These are phyloP conservation scores for Aphyosemion australe DNA, from an alignment of 2,113 vertebrate genomes.

Conservation along the genomic window DNA sequence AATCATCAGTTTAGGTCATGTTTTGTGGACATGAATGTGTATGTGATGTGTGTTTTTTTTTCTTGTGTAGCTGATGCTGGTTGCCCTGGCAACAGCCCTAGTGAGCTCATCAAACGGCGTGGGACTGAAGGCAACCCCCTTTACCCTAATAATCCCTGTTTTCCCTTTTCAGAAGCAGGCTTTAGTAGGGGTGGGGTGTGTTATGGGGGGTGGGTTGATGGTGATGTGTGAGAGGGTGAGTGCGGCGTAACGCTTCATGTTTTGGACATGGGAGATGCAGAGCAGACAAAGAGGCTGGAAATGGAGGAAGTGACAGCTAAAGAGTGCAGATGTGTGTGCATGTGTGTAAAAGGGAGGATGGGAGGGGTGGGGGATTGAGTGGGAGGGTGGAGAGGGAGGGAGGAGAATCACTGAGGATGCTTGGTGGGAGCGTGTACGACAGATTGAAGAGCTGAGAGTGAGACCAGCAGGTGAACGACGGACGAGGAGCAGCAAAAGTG, in stretches of 20 bases:
- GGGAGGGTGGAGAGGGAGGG: conserved; percentile 38
- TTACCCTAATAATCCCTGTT: conserved; percentile 23
- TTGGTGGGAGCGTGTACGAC: conserved; percentile 29
- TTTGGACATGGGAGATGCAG: conserved; percentile 10
- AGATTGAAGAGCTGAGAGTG: conserved; percentile 49
- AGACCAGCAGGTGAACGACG: conserved; percentile 57
- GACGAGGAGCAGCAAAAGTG: conserved; percentile 40
- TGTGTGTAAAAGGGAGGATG: conserved; percentile 16
- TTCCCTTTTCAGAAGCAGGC: conserved; percentile 21
- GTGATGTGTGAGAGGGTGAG: not conserved
- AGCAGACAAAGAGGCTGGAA: conserved; percentile 47
- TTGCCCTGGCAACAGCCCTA: conserved; percentile 67
- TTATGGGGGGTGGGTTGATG: not conserved
- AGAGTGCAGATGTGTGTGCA: conserved; percentile 33
- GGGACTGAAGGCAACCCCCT: conserved; percentile 40
- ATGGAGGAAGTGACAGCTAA: conserved; percentile 49
- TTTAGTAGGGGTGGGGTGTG: conserved; percentile 32
- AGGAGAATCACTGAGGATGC: conserved; percentile 57
- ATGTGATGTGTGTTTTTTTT: not conserved
- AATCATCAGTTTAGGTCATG: conserved; percentile 24
- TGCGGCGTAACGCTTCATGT: not conserved
- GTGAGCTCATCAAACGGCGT: conserved; percentile 30
- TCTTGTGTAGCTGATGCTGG: conserved; percentile 40
- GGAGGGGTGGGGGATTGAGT: conserved; percentile 48
- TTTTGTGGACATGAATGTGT: too few species aligned